Evolutionary conservation across 2,113 vertebrate species (phyloP), one percentile per base, ranked within the genome.

Genomic region (Paradoxurus hermaphroditus): DNA sequence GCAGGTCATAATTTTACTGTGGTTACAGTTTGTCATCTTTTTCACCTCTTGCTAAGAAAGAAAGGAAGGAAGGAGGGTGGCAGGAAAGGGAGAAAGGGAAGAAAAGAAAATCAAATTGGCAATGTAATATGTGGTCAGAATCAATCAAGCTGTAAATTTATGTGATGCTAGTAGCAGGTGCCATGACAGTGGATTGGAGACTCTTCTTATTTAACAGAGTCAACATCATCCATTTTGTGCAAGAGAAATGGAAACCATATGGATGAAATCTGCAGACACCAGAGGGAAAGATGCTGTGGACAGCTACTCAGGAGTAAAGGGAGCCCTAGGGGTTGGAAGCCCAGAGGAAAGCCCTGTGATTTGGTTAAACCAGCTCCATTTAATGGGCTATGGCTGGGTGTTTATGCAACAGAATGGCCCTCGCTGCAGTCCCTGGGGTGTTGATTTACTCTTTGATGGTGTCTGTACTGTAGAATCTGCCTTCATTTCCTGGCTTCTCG

Each of bases 401-500:
- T 95, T 96, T 88, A 90, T 5, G 5, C 63, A 90, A 31, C 12
- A 36, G 27, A 94, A 36, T 15, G n/a, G 16, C 44, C 72, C 62
- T 95, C 2, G 0, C 67, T 73, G 23, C 27, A 31, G 53, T 90
- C 95, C 41, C 94, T 67, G 51, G 95, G 86, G 67, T 92, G 41
- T 18, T 91, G 72, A 70, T 92, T 93, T 95, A 83, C 81, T 97
- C 75, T 77, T 96, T 85, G 83, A 84, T 68, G 70, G 15, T 67
- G 70, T 97, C 86, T 88, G 59, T 46, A 7, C 82, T 93, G 86
- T 51, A 78, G 93, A 95, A 70, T 53, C 62, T 31, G 85, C 84
- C 41, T 96, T 97, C 65, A 78, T 96, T 97, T 95, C 94, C 79
- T 63, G 90, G 46, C 34, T 97, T 97, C 39, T 68, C 36, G 21